Conservation (phyloP, 2,113 vertebrate genomes). For the Peromyscus maniculatus region DNA sequence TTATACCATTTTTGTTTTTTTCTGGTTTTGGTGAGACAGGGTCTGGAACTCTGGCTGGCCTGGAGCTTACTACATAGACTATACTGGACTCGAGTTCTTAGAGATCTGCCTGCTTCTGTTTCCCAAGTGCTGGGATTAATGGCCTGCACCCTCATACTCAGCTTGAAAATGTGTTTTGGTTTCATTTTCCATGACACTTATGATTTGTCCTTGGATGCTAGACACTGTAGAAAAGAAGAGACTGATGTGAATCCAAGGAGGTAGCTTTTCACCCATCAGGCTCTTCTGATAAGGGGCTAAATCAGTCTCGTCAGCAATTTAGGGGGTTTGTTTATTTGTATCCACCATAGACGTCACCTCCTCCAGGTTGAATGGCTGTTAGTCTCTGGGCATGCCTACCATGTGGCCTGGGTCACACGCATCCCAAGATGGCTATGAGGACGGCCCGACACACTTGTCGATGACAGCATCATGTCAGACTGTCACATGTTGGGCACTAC, state of each 20-base stretch:
- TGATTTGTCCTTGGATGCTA: background rate
- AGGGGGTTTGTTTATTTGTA: background rate
- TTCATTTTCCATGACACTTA: background rate
- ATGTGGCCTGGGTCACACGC: background rate
- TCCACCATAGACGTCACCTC: background rate
- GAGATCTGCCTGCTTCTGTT: background rate
- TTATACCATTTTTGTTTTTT: background rate
- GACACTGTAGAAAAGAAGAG: background rate
- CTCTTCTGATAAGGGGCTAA: background rate
- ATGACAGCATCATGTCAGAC: background rate
- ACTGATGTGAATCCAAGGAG: background rate
- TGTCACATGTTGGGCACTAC: background rate
- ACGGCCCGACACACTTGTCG: too few relatives aligned
- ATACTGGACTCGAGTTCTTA: background rate
- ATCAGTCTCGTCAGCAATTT: background rate
- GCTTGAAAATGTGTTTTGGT: background rate
- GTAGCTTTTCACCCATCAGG: background rate
- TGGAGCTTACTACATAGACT: background rate
- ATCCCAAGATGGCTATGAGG: too few relatives aligned
- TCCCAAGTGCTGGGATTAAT: background rate
- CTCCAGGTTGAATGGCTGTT: background rate
- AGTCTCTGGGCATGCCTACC: background rate
- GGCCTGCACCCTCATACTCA: background rate
- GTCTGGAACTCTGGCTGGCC: background rate
- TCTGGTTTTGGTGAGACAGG: background rate